Evolutionary conservation across 1,140 invertebrate genomes (phyloP), one percentile per base, ranked within the genome.

Genomic region (Papilio polytes): DNA sequence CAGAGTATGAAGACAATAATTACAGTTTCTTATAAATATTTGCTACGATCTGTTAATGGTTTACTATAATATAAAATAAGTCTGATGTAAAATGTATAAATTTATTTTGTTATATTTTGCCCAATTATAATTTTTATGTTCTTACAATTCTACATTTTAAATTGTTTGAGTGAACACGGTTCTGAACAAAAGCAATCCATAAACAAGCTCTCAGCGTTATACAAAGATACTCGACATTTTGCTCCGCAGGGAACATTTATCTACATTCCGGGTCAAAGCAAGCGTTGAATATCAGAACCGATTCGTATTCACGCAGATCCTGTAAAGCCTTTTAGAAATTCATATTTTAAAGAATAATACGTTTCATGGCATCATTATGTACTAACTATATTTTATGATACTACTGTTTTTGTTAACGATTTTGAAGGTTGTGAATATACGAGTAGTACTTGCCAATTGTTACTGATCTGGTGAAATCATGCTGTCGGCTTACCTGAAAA

Each of bases 61-160:
- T 41, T 41, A 41, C 36, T 41, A 41, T 41, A 41, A 8, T 8
- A 4, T 56, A 20, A 59, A 59, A 63, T 26, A 63, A 9, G 3
- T 31, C 4, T 15, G 13, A 31, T 66, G 2, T 31, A 66, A 66
- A 31, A 10, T 59, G 4, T 20, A 59, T 20, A 20, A 59, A 59
- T 31, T 31, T 31, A 36, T 15, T 15, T 12, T 26, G 12, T 48
- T 48, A 48, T 15, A 48, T 13, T 48, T 13, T 7, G 3, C 3
- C 15, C 26, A 70, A 63, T 66, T 46, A 46, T 78, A 56, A 56
- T 20, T 20, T 20, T 56, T 56, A 20, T 56, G 15, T 63, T 78
- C 77, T 20, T 20, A 78, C 59, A 78, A 66, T 63, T 78, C 41
- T 20, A 78, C 77, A 78, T 78, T 66, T 66, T 26, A 78, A 78